Evolutionary conservation across 2,888 invertebrate genomes (phyloP).

Genomic region (Stenoptilia bipunctidactyla): DNA sequence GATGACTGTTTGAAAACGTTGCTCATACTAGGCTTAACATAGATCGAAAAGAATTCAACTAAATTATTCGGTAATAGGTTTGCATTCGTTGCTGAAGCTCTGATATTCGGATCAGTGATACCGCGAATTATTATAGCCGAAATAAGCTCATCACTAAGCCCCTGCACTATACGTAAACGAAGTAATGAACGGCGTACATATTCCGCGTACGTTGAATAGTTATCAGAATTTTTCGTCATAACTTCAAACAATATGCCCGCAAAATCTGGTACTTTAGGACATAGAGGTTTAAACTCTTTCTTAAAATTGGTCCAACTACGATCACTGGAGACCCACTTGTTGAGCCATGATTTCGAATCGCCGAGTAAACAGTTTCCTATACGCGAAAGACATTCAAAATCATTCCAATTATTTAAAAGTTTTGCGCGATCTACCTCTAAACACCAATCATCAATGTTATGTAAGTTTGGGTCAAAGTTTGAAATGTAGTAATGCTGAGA

Average conservation of each 20-base stretch:
- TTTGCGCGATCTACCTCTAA: slow-evolving; percentile 1
- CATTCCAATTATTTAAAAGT: slow-evolving; percentile 1
- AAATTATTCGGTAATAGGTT: neutral
- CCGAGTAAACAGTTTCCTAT: neutral
- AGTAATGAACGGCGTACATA: neutral
- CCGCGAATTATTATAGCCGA: neutral
- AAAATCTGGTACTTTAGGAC: neutral
- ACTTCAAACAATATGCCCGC: neutral
- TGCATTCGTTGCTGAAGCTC: neutral
- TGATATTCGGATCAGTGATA: neutral
- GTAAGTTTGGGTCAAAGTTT: no score
- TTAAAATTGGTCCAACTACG: neutral
- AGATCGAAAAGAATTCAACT: neutral
- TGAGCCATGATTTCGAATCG: neutral
- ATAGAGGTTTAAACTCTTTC: neutral
- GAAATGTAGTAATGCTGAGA: no score
- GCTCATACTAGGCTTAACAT: neutral
- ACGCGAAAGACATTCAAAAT: neutral
- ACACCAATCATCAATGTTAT: slow-evolving; percentile 2
- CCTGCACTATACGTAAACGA: neutral
- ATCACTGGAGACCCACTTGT: neutral
- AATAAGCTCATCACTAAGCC: neutral
- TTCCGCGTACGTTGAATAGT: neutral
- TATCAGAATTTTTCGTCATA: neutral
- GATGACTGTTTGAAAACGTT: neutral